A percentile compares a stretch with the other conserved stretches of the same genome.
Conservation (phyloP, 2,888 invertebrate species). For the Peribatodes rhomboidaria region DNA sequence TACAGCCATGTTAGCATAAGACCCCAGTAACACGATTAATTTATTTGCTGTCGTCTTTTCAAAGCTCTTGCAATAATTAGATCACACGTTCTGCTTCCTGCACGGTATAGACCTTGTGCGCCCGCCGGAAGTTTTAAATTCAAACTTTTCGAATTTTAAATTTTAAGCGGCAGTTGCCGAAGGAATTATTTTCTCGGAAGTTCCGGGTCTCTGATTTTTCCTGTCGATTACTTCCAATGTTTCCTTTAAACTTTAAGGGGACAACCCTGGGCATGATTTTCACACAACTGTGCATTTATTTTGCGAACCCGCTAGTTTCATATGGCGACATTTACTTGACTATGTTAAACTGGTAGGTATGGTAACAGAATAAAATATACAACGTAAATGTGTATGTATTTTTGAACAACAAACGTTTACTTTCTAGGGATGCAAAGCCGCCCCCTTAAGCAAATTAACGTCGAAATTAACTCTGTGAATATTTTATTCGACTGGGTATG, state of each 20-base stretch:
- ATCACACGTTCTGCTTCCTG: constrained; percentile 54
- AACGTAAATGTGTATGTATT: no score
- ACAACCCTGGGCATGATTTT: no score
- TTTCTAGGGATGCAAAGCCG: no score
- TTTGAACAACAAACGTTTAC: no score
- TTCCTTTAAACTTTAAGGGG: constrained; percentile 58
- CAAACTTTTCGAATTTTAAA: constrained; percentile 41
- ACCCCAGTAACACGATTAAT: constrained; percentile 73
- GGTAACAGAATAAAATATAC: no score
- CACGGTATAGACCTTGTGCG: constrained; percentile 46
- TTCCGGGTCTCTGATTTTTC: constrained; percentile 54
- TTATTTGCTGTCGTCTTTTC: constrained; percentile 71
- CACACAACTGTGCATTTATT: no score
- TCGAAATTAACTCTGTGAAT: constrained; percentile 60
- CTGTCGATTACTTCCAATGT: constrained; percentile 56
- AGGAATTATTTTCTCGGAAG: constrained; percentile 43
- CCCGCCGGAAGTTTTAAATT: constrained; percentile 40
- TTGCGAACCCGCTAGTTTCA: no score
- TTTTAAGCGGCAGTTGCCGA: constrained; percentile 40
- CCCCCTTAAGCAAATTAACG: constrained; percentile 58
- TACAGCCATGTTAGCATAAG: constrained; percentile 69
- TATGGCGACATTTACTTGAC: no score
- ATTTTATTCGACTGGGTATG: constrained; percentile 56
- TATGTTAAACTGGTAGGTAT: no score
- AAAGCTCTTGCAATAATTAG: constrained; percentile 62